These are phyloP conservation scores for Corvus hawaiiensis DNA, from an alignment of 2,113 vertebrate species.

Conservation along the genomic window DNA sequence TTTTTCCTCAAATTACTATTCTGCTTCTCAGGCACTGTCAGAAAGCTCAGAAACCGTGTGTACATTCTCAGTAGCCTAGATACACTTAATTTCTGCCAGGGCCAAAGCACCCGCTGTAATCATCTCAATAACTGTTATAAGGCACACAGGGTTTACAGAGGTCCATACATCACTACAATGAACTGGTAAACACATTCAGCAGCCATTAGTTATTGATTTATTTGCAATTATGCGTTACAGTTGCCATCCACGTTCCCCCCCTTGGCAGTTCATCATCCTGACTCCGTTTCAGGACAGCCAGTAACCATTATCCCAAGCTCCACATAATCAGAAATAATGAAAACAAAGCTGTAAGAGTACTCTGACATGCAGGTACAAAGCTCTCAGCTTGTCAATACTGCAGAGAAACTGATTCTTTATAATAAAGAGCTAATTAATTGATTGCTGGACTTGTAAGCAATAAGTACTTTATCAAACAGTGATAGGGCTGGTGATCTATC, in stretches of 20 bases:
- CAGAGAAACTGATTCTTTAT: not conserved
- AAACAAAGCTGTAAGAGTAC: constrained; percentile 16
- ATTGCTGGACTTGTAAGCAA: not conserved
- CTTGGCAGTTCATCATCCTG: constrained; percentile 1
- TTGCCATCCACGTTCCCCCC: not conserved
- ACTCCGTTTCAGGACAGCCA: constrained; percentile 12
- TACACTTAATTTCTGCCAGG: not conserved
- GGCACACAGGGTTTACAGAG: not conserved
- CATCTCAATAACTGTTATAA: constrained; percentile 22
- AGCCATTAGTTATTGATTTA: constrained; percentile 64
- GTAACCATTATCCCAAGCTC: not conserved
- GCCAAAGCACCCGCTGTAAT: not conserved
- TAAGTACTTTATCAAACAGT: not conserved
- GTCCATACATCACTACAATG: constrained; percentile 32
- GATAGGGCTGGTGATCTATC: not conserved
- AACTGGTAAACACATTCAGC: constrained; percentile 56
- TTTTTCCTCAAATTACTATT: not conserved
- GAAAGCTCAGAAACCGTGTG: not conserved
- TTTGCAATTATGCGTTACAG: constrained; percentile 48
- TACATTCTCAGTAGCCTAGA: not conserved
- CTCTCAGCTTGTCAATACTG: not conserved
- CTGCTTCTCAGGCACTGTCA: not conserved
- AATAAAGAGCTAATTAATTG: constrained; percentile 2
- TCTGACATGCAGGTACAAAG: not conserved
- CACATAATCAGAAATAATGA: not conserved